phyloP scores from a whole-genome alignment of 1,140 invertebrate genomes.

The Luehdorfia chinensis region DNA sequence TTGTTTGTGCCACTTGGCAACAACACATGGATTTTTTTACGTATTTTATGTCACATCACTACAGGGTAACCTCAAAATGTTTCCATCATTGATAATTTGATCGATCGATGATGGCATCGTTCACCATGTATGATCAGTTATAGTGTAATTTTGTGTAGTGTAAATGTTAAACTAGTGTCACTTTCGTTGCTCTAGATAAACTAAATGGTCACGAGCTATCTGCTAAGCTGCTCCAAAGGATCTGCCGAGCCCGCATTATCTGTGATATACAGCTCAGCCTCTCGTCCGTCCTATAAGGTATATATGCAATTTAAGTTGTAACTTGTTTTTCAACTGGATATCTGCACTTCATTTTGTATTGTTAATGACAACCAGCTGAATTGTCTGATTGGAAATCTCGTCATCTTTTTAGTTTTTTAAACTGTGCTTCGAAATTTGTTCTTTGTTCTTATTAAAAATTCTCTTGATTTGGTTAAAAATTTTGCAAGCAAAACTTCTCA shows the following conservation, averaged over 20 bases:
- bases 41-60: no score
- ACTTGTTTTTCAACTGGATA: not conserved
- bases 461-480: no score
- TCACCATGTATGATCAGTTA: slow-evolving; percentile 14
- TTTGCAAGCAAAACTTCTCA: no score
- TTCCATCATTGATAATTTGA: slow-evolving; percentile 23
- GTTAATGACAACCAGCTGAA: no score
- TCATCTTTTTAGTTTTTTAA: no score
- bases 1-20: slow-evolving; percentile 20
- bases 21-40: no score
- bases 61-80: slow-evolving; percentile 62
- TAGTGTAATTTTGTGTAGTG: slow-evolving; percentile 9
- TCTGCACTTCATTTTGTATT: no score
- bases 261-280: slow-evolving; percentile 87
- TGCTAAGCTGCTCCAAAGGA: slow-evolving; percentile 69
- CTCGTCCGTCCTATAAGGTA: slow-evolving; percentile 77
- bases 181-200: slow-evolving; percentile 53
- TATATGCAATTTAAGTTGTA: slow-evolving; percentile 9
- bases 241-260: slow-evolving; percentile 77
- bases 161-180: slow-evolving; percentile 20
- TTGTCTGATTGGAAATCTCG: no score
- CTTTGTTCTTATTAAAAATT: no score
- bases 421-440: no score
- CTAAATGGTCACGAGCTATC: slow-evolving; percentile 68
- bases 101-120: slow-evolving; percentile 28